A percentile compares a stretch with the other conserved stretches of the same genome.
phyloP scores from a whole-genome alignment of 2,888 invertebrate genomes.

The Cryptocephalus moraei region DNA sequence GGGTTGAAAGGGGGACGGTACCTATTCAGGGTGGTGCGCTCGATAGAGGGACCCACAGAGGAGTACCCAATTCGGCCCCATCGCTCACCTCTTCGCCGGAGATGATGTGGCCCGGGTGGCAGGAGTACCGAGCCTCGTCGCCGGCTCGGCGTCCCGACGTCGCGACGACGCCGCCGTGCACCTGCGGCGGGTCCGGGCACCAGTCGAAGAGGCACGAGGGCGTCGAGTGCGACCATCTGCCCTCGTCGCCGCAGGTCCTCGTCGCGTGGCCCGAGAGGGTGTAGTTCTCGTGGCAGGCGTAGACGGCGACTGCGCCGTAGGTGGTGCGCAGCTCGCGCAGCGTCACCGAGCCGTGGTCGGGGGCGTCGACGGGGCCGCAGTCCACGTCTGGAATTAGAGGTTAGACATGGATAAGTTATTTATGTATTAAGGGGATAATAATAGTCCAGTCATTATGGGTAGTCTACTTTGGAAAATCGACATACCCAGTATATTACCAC shows the following conservation, averaged over 20 bases:
- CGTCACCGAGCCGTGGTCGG: constrained; percentile 63
- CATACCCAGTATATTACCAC: no score
- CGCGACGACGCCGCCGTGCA: constrained; percentile 63
- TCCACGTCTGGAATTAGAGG: constrained; percentile 58
- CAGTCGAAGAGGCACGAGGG: constrained; percentile 78
- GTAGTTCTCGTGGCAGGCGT: constrained; percentile 75
- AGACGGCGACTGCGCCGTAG: constrained; percentile 64
- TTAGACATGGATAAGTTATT: no score
- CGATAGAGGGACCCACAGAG: no score
- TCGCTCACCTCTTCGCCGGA: constrained; percentile 65
- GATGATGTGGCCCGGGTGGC: constrained; percentile 74
- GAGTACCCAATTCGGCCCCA: no score
- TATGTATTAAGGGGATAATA: no score
- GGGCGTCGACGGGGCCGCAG: constrained; percentile 57
- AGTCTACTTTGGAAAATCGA: no score
- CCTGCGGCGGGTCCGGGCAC: constrained; percentile 76
- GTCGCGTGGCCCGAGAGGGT: constrained; percentile 67
- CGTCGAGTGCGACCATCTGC: constrained; percentile 65
- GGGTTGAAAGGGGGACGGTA: no score
- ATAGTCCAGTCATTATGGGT: no score
- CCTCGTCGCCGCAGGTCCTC: constrained; percentile 62
- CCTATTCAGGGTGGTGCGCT: no score
- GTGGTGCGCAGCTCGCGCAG: constrained; percentile 65
- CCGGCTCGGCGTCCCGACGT: constrained; percentile 68
- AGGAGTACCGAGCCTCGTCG: constrained; percentile 69